Evolutionary conservation across 1,140 invertebrate species (phyloP).

Genomic region (Solen grandis): DNA sequence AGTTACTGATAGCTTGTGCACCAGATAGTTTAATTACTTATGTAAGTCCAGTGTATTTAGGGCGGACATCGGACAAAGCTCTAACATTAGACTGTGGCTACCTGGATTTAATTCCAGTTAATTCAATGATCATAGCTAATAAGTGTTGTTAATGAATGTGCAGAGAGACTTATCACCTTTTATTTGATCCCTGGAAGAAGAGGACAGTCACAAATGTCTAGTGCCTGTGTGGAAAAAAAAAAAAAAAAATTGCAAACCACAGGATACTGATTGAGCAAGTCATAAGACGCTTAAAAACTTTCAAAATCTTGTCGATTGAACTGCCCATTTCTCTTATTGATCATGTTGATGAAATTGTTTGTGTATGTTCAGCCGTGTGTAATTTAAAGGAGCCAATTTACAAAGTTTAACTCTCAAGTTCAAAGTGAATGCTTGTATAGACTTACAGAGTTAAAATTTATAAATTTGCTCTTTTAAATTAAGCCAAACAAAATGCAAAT

Average conservation of each 20-base stretch:
- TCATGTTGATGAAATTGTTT: not conserved
- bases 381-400: constrained; percentile 1
- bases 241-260: constrained; percentile 15
- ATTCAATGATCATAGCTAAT: not conserved
- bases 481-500: too few relatives aligned
- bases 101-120: not conserved
- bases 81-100: not conserved
- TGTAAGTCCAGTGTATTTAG: not conserved
- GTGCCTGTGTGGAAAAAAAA: constrained; percentile 4
- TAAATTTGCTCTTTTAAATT: too few relatives aligned
- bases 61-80: constrained; percentile 4
- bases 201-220: constrained; percentile 11
- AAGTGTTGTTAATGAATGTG: not conserved
- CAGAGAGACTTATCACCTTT: not conserved
- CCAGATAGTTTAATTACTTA: constrained; percentile 4
- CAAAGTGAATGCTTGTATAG: too few relatives aligned
- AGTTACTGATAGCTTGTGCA: not conserved
- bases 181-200: not conserved
- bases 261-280: constrained; percentile 21
- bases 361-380: not conserved
- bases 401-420: not conserved
- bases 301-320: constrained; percentile 2
- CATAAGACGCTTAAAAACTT: constrained; percentile 13
- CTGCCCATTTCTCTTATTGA: not conserved
- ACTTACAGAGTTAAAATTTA: too few relatives aligned